A percentile compares a stretch with the other conserved stretches of the same genome.
These are phyloP conservation scores for Limenitis arthemis DNA, from an alignment of 2,888 invertebrate genomes.

Conservation along the genomic window DNA sequence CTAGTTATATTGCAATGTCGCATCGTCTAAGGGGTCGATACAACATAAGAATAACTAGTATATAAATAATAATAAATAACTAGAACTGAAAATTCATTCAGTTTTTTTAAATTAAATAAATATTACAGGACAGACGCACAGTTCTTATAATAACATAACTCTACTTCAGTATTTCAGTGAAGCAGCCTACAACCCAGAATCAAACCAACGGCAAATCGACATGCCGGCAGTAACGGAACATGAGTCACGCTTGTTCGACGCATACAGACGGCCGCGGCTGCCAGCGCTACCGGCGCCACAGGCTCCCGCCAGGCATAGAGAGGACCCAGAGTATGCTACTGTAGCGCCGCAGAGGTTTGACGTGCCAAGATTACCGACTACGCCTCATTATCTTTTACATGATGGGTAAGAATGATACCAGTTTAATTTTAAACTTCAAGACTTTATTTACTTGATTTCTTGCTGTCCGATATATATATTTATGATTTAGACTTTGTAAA, in stretches of 20 bases:
- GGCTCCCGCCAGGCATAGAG: conserved; percentile 44
- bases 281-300: conserved; percentile 47
- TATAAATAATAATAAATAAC: too few relatives aligned
- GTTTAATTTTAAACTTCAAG: too few relatives aligned
- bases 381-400: conserved; percentile 57
- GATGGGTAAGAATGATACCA: conserved; percentile 44
- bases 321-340: conserved; percentile 64
- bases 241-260: conserved; percentile 68
- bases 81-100: too few relatives aligned
- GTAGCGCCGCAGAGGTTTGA: conserved; percentile 59
- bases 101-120: too few relatives aligned
- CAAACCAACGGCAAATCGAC: conserved; percentile 77
- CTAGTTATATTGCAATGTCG: too few relatives aligned
- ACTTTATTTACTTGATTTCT: too few relatives aligned
- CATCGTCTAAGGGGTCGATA: too few relatives aligned
- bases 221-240: conserved; percentile 65
- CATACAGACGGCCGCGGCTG: conserved; percentile 55
- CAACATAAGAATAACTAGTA: too few relatives aligned
- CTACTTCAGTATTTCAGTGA: conserved; percentile 85
- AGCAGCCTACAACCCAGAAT: conserved; percentile 91
- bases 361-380: conserved; percentile 40
- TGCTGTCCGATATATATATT: too few relatives aligned
- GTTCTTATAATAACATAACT: background rate
- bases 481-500: too few relatives aligned
- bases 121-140: background rate